Conservation (phyloP, 2,797 vertebrate species). For the Leptodactylus fallax region DNA sequence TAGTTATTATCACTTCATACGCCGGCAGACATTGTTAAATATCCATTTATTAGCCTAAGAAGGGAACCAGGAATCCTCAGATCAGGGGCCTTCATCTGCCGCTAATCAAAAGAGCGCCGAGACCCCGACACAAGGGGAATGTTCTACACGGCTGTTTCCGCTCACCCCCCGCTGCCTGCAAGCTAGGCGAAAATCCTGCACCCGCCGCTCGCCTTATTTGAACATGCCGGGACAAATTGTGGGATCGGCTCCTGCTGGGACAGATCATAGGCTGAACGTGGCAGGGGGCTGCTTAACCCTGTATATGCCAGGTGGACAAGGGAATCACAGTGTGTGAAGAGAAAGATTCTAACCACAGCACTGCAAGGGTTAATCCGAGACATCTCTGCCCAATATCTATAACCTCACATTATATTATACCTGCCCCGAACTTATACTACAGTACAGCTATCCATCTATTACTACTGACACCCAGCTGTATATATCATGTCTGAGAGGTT, state of each 20-base stretch:
- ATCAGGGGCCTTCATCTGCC: conserved; percentile 59
- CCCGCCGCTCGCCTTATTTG: conserved; percentile 21
- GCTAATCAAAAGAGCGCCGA: conserved; percentile 59
- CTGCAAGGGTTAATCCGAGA: too few species aligned
- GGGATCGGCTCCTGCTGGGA: conserved; percentile 41
- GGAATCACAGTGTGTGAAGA: background rate
- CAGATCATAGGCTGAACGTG: background rate
- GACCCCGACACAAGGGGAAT: conserved; percentile 32
- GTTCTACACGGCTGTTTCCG: conserved; percentile 7
- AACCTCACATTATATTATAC: too few species aligned
- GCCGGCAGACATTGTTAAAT: conserved; percentile 91
- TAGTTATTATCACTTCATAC: conserved; percentile 82
- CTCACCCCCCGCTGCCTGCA: conserved; percentile 55
- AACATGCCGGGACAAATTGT: conserved; percentile 33
- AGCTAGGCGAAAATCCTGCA: conserved; percentile 51
- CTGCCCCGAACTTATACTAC: too few species aligned
- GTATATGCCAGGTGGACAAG: background rate
- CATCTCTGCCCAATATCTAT: background rate
- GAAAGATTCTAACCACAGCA: too few species aligned
- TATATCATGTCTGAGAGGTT: too few species aligned
- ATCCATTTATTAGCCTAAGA: conserved; percentile 85
- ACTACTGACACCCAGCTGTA: too few species aligned
- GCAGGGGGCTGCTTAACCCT: conserved; percentile 17
- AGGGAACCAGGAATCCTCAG: conserved; percentile 64
- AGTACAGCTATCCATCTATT: too few species aligned